Percentiles rank a stretch among this genome's conserved stretches.
Conservation (phyloP, 2,113 vertebrate genomes). For the Pelmatolapia mariae region DNA sequence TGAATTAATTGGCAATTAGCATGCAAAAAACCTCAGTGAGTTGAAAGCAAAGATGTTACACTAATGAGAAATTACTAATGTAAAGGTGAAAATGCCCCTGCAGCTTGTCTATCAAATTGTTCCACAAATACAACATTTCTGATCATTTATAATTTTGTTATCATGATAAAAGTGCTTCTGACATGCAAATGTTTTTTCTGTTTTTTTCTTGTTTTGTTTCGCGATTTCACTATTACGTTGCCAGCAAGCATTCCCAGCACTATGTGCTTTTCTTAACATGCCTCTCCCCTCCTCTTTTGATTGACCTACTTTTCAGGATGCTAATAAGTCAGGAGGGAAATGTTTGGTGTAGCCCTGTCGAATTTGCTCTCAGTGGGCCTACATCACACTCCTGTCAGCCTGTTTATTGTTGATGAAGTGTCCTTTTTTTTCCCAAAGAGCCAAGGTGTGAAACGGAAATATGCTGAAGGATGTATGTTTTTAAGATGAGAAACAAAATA, state of each 20-base stretch:
- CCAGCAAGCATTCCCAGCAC: not conserved
- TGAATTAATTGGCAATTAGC: constrained; percentile 74
- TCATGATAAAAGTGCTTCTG: not conserved
- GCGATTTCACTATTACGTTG: not conserved
- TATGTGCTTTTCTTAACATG: constrained; percentile 10
- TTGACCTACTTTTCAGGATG: constrained; percentile 76
- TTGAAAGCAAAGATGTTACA: constrained; percentile 1
- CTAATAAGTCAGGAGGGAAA: constrained; percentile 71
- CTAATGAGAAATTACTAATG: constrained; percentile 66
- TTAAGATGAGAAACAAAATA: not conserved
- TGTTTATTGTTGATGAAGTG: constrained; percentile 30
- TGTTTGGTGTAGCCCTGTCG: constrained; percentile 50
- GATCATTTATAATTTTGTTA: not conserved
- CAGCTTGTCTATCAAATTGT: not conserved
- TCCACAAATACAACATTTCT: not conserved
- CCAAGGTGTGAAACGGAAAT: not conserved
- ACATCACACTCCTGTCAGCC: constrained; percentile 40
- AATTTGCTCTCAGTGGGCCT: constrained; percentile 29
- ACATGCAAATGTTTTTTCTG: not conserved
- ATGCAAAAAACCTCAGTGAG: not conserved
- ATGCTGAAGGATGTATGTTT: not conserved
- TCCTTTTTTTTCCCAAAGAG: not conserved
- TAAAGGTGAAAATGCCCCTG: constrained; percentile 7
- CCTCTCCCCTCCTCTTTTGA: constrained; percentile 27
- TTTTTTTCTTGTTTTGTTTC: not conserved